phyloP scores from a whole-genome alignment of 2,113 vertebrate genomes.

The Holacanthus passer region DNA sequence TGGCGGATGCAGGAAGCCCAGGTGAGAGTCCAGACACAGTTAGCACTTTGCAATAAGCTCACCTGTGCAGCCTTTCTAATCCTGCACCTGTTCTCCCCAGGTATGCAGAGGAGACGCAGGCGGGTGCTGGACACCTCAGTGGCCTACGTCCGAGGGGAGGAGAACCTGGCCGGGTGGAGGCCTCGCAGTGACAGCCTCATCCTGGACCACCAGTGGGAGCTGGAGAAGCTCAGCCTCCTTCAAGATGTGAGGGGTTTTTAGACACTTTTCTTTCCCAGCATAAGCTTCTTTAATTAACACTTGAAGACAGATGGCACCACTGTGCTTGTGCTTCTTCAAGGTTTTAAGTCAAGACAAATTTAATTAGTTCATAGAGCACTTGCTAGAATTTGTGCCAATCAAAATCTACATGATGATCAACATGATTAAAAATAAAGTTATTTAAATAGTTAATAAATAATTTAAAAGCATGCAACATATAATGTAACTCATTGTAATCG shows the following conservation, averaged over 20 bases:
- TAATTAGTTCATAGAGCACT: background rate
- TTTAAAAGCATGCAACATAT: background rate
- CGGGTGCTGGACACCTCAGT: constrained; percentile 96
- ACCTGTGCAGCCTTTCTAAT: background rate
- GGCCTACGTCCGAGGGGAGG: constrained; percentile 95
- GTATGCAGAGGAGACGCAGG: constrained; percentile 95
- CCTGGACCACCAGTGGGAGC: constrained; percentile 97
- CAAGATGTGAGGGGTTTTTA: constrained; percentile 89
- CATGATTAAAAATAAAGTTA: background rate
- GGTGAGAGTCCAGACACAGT: constrained; percentile 78
- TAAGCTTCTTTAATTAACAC: background rate
- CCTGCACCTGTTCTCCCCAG: constrained; percentile 69
- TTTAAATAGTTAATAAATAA: no score
- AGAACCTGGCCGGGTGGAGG: constrained; percentile 97
- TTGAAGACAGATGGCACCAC: background rate
- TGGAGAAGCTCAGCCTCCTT: constrained; percentile 97
- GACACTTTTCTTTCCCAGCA: background rate
- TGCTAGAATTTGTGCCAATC: no score
- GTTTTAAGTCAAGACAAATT: no score
- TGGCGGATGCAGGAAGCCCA: constrained; percentile 94
- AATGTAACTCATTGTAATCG: background rate
- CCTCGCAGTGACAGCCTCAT: constrained; percentile 98
- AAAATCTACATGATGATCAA: no score
- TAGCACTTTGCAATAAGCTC: background rate
- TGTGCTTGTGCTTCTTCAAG: no score